These are phyloP conservation scores for Craniophora ligustri DNA, from an alignment of 2,888 invertebrate genomes.

Conservation along the genomic window DNA sequence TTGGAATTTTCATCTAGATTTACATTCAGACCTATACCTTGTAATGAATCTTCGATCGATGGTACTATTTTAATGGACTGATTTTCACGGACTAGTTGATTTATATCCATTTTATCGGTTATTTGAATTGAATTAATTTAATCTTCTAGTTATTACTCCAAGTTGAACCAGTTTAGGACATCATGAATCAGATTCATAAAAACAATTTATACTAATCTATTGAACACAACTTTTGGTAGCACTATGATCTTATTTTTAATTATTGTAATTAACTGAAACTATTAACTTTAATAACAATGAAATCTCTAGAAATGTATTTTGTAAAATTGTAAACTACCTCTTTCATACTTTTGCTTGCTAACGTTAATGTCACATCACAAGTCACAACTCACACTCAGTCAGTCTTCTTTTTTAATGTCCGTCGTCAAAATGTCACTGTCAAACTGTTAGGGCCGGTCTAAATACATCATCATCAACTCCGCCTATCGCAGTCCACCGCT, in stretches of 20 bases:
- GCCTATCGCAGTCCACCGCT: too few species aligned
- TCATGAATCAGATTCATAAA: constrained; percentile 9
- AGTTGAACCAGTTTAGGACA: constrained; percentile 16
- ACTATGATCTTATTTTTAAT: constrained; percentile 12
- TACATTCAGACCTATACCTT: constrained; percentile 76
- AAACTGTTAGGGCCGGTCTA: too few species aligned
- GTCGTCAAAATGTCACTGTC: not conserved
- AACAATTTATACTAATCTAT: constrained; percentile 13
- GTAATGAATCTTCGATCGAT: constrained; percentile 79
- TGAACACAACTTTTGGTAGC: constrained; percentile 45
- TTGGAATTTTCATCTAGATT: constrained; percentile 75
- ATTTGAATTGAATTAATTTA: not conserved
- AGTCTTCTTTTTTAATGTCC: too few species aligned
- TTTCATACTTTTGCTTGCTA: not conserved
- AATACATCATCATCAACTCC: too few species aligned
- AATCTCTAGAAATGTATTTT: constrained; percentile 16
- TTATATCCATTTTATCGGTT: constrained; percentile 63
- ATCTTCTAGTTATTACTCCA: constrained; percentile 1
- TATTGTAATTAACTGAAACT: constrained; percentile 7
- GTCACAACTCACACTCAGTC: too few species aligned
- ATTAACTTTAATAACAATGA: constrained; percentile 3
- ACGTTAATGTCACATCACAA: too few species aligned
- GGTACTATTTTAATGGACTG: constrained; percentile 84
- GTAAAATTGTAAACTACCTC: constrained; percentile 3
- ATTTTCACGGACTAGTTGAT: constrained; percentile 70